phyloP scores from a whole-genome alignment of 1,140 invertebrate species.

The Cotesia glomerata region DNA sequence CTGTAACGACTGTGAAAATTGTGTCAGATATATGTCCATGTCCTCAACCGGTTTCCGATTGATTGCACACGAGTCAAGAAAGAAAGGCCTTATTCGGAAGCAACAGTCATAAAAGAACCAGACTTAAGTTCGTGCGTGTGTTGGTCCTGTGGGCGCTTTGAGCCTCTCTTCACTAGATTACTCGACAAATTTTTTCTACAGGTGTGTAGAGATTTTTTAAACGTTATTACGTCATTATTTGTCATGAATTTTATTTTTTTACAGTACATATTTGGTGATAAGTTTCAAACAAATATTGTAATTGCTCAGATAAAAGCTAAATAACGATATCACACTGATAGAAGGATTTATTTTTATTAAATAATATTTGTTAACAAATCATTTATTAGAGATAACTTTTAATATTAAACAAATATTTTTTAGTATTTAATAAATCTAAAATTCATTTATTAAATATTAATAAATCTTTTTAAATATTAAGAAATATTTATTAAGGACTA shows the following conservation, averaged over 20 bases:
- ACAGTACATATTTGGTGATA: too few relatives aligned
- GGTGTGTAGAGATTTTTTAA: not conserved
- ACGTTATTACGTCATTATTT: not conserved
- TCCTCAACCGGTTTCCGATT: conserved; percentile 31
- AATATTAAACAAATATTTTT: too few relatives aligned
- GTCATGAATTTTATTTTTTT: not conserved
- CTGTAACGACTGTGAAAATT: not conserved
- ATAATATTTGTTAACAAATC: too few relatives aligned
- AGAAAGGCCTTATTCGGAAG: conserved; percentile 30
- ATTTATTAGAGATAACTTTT: too few relatives aligned
- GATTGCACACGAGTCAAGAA: conserved; percentile 25
- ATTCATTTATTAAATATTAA: too few relatives aligned
- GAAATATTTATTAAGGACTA: too few relatives aligned
- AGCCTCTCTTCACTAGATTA: not conserved
- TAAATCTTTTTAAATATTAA: too few relatives aligned
- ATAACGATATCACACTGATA: not conserved
- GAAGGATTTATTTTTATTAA: too few relatives aligned
- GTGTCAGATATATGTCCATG: conserved; percentile 13
- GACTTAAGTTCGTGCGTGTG: conserved; percentile 6
- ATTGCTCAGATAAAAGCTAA: not conserved
- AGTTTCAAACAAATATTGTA: not conserved
- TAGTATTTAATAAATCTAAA: too few relatives aligned
- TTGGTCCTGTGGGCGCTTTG: conserved; percentile 6
- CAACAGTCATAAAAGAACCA: conserved; percentile 7
- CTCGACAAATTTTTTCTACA: not conserved